Evolutionary conservation across 2,888 invertebrate genomes (phyloP).

Genomic region (Agrypnus murinus): DNA sequence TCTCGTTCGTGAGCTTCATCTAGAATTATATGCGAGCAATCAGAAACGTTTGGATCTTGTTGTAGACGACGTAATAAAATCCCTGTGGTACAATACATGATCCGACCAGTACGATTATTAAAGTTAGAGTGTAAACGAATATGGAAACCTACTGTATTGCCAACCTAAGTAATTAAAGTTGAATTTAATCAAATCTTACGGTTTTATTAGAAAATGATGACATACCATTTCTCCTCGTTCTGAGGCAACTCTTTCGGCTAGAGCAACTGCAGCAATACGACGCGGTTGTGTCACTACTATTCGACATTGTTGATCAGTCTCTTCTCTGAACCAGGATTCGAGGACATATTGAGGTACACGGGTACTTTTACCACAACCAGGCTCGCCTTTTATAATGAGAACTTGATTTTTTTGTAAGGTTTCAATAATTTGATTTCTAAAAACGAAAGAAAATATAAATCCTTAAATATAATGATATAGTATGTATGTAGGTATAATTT

Average conservation of each 20-base stretch:
- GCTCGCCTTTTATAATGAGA: constrained; percentile 79
- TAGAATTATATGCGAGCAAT: constrained; percentile 80
- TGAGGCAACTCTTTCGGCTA: constrained; percentile 78
- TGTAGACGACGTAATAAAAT: constrained; percentile 70
- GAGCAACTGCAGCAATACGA: constrained; percentile 79
- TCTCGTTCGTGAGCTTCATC: constrained; percentile 86
- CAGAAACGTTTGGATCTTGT: constrained; percentile 71
- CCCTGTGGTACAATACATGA: constrained; percentile 83
- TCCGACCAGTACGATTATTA: constrained; percentile 74
- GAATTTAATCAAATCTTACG: constrained; percentile 1
- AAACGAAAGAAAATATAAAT: constrained; percentile 19
- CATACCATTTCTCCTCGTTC: constrained; percentile 75
- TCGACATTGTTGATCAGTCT: constrained; percentile 71
- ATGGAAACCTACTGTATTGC: constrained; percentile 80
- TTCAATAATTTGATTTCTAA: constrained; percentile 73
- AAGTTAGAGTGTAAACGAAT: constrained; percentile 75
- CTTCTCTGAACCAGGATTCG: constrained; percentile 71
- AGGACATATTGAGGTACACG: constrained; percentile 79
- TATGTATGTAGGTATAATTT: no score
- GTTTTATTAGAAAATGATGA: background rate
- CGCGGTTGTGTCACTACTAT: constrained; percentile 81
- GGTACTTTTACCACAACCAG: constrained; percentile 85
- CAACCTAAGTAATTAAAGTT: constrained; percentile 70
- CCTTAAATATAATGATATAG: no score
- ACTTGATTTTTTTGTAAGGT: constrained; percentile 73